These are phyloP conservation scores for Gobiocypris rarus DNA, from an alignment of 2,113 vertebrate species.

Conservation along the genomic window DNA sequence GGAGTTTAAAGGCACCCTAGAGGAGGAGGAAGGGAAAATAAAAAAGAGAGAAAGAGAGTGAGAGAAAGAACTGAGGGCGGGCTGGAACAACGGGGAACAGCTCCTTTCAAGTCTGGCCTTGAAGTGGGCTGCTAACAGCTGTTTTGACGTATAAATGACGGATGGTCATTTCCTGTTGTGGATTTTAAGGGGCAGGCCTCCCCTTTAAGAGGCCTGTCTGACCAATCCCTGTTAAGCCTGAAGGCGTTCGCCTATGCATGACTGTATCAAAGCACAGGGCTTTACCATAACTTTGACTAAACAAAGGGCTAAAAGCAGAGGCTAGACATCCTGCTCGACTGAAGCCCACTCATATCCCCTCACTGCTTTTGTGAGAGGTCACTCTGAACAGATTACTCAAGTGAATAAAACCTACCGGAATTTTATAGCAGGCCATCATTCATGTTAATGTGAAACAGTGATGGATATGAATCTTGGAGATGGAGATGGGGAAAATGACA, in stretches of 20 bases:
- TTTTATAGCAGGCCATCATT: conserved; percentile 4
- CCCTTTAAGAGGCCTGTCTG: conserved; percentile 75
- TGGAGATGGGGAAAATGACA: background rate
- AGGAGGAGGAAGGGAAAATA: conserved; percentile 63
- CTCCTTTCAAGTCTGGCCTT: conserved; percentile 80
- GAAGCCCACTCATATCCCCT: conserved; percentile 47
- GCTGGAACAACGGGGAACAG: conserved; percentile 73
- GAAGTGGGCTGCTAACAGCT: conserved; percentile 87
- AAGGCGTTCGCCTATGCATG: conserved; percentile 70
- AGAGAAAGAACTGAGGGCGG: conserved; percentile 71
- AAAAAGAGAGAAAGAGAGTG: conserved; percentile 71
- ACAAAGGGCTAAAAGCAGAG: conserved; percentile 61
- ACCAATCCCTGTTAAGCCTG: conserved; percentile 67
- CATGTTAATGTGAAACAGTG: conserved; percentile 20
- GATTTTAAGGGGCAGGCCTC: conserved; percentile 81
- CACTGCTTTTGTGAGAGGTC: conserved; percentile 14
- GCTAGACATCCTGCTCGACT: conserved; percentile 58
- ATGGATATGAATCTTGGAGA: background rate
- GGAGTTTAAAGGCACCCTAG: conserved; percentile 58
- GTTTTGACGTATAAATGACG: conserved; percentile 81
- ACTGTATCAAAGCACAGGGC: conserved; percentile 56
- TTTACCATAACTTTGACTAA: conserved; percentile 66
- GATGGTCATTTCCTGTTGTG: conserved; percentile 89
- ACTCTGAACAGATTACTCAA: conserved; percentile 15
- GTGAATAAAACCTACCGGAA: conserved; percentile 7